Evolutionary conservation across 1,140 invertebrate species (phyloP), one percentile per base, ranked within the genome.

Genomic region (Trichonephila inaurata): DNA sequence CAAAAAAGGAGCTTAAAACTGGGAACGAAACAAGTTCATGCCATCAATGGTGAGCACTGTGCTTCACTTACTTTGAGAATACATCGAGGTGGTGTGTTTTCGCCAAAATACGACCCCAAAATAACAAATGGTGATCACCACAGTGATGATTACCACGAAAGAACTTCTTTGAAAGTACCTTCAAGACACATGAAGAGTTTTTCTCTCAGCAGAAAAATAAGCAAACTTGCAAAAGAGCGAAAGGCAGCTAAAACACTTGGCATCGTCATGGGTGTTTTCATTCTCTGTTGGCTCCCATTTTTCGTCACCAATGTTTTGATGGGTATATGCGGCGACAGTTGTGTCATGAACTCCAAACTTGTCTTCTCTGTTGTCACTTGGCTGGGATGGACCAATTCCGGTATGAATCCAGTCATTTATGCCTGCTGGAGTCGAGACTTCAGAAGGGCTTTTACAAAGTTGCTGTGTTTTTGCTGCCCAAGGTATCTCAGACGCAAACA

Each of bases 341-440:
- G 98, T 95, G 98, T 98, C 93, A 97, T 97, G 95, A 97, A 99
- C 92, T 98, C 98, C 95, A 97, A 99, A 95, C 97, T 99, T 72
- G 97, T 99, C 0, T 92, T 94, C 94, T 98, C 98, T 19, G 97
- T 99, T 44, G 98, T 99, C 62, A 99, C 98, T 58, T 99, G 99
- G 99, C 97, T 99, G 8, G 99, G 99, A 82, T 99, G 99, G 98
- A 98, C 99, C 95, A 99, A 99, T 96, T 99, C 99, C 33, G 98
- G 98, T 61, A 99, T 99, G 98, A 99, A 99, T 96, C 98, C 99
- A 2, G 98, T 99, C 86, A 99, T 99, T 95, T 99, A 99, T 96
- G 98, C 98, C 2, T 99, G 98, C 95, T 99, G 98, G 98, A 99
- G 98, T 96, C 97, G 98, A 95, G 99, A 99, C 95, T 99, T 99